Conservation (phyloP, 2,113 vertebrate species). For the Paracanthobrama guichenoti region DNA sequence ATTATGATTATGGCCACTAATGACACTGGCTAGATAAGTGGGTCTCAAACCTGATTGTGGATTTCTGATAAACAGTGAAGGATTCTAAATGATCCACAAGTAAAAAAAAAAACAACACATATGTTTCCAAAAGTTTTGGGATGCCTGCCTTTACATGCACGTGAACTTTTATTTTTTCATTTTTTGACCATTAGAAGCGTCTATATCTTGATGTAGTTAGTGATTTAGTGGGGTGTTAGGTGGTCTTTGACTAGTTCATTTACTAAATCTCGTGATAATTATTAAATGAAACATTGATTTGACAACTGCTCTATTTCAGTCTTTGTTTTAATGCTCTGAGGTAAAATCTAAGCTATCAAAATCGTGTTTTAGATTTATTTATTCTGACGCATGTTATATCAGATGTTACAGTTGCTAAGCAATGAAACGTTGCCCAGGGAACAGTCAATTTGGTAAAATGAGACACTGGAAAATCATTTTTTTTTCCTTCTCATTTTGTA, state of each 20-base stretch:
- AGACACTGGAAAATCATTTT: background rate
- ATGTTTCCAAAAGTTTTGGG: too few relatives aligned
- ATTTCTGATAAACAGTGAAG: background rate
- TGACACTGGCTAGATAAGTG: conserved; percentile 9
- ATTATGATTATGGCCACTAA: background rate
- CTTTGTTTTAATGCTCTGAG: background rate
- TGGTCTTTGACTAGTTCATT: background rate
- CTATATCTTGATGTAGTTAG: background rate
- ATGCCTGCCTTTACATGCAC: too few relatives aligned
- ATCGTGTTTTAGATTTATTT: conserved; percentile 9
- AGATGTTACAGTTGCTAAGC: conserved; percentile 6
- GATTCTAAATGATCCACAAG: background rate
- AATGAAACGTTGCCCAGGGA: conserved; percentile 32
- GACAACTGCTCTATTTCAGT: background rate
- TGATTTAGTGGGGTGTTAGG: background rate
- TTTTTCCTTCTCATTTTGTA: background rate
- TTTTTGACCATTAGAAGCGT: too few relatives aligned
- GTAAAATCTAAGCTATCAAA: background rate
- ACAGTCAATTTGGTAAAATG: conserved; percentile 19
- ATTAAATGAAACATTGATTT: background rate
- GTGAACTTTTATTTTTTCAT: too few relatives aligned
- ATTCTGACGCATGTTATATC: background rate
- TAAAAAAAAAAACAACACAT: too few relatives aligned
- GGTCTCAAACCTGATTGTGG: background rate
- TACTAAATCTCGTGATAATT: background rate